A percentile compares a stretch with the other conserved stretches of the same genome.
phyloP scores from a whole-genome alignment of 2,888 invertebrate genomes.

The Anagyrus pseudococci region DNA sequence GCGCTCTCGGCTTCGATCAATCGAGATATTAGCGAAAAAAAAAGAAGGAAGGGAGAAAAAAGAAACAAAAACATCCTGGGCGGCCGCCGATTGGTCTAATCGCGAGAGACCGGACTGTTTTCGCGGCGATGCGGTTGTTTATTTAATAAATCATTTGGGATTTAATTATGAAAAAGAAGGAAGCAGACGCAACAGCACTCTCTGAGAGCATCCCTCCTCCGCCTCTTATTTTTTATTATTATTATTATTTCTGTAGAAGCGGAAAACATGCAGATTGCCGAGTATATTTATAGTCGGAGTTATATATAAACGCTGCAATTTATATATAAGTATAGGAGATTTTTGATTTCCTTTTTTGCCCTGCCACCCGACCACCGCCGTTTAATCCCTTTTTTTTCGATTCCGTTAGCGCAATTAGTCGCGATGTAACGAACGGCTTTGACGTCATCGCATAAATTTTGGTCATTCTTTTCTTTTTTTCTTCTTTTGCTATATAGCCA shows the following conservation, averaged over 20 bases:
- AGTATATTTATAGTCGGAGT: conserved; percentile 4
- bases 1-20: too few species aligned
- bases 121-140: conserved; percentile 13
- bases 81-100: conserved; percentile 8
- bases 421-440: background rate
- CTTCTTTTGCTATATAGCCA: too few species aligned
- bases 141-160: conserved; percentile 23
- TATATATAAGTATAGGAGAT: background rate
- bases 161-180: conserved; percentile 21
- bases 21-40: too few species aligned
- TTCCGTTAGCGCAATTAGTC: background rate
- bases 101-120: conserved; percentile 8
- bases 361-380: too few species aligned
- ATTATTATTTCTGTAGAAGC: background rate
- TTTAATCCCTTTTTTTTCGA: too few species aligned
- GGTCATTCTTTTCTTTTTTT: too few species aligned
- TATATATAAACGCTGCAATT: conserved; percentile 14
- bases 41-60: too few species aligned
- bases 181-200: too few species aligned
- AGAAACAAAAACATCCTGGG: background rate
- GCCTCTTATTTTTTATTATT: background rate
- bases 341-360: background rate
- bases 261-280: background rate
- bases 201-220: background rate
- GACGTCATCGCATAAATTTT: conserved; percentile 7